These are phyloP conservation scores for Troides oblongomaculatus DNA, from an alignment of 2,888 invertebrate genomes.

Conservation along the genomic window DNA sequence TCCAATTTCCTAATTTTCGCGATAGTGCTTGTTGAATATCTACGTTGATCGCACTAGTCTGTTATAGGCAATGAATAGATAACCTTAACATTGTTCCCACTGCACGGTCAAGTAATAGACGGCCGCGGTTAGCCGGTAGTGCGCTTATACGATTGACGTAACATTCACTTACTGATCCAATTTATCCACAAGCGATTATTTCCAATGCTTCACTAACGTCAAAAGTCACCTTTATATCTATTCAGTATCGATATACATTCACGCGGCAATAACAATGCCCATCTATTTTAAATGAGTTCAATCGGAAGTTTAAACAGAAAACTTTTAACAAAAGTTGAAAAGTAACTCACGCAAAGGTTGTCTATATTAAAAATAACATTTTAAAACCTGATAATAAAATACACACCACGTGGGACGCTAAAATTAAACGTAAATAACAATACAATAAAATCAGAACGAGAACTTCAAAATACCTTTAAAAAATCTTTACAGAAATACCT, in stretches of 20 bases:
- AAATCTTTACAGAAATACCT: no score
- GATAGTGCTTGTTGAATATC: background rate
- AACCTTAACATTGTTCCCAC: slow-evolving; percentile 2
- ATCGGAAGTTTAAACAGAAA: no score
- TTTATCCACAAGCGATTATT: slow-evolving; percentile 4
- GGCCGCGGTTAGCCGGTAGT: background rate
- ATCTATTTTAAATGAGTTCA: background rate
- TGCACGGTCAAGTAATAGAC: background rate
- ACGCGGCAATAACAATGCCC: background rate
- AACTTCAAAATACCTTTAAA: no score
- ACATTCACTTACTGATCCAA: slow-evolving; percentile 2
- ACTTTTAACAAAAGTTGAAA: no score
- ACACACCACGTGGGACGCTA: no score
- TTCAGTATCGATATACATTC: background rate
- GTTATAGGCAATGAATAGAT: background rate
- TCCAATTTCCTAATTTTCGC: no score
- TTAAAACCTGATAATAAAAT: no score
- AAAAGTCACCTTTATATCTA: background rate
- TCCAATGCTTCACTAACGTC: background rate
- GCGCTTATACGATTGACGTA: background rate
- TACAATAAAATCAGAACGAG: no score
- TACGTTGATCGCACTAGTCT: background rate
- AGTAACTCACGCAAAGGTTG: no score
- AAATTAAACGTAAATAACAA: no score
- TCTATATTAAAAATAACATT: no score